Percentiles rank a stretch among this genome's conserved stretches.
Evolutionary conservation across 2,113 vertebrate species (phyloP).

Genomic region (Gobius niger): DNA sequence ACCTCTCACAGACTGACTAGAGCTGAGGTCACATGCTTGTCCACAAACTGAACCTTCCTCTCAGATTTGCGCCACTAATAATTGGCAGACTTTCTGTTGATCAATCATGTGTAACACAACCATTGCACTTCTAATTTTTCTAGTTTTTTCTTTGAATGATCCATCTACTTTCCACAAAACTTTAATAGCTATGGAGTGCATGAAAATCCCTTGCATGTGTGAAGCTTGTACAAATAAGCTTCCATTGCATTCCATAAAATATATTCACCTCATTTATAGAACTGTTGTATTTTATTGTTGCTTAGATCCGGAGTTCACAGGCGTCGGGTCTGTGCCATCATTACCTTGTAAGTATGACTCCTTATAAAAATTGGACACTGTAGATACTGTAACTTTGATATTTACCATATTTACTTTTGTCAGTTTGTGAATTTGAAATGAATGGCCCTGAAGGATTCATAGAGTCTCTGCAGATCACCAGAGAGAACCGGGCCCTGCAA

Average conservation of each 20-base stretch:
- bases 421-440: conserved; percentile 97
- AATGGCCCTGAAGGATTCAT: conserved; percentile 91
- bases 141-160: too few species aligned
- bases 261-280: too few species aligned
- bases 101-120: too few species aligned
- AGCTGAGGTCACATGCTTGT: background rate
- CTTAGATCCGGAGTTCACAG: conserved; percentile 95
- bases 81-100: too few species aligned
- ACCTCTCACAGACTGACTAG: background rate
- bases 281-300: conserved; percentile 60
- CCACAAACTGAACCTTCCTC: too few species aligned
- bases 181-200: too few species aligned
- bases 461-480: conserved; percentile 87
- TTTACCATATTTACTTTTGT: conserved; percentile 5
- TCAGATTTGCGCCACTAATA: too few species aligned
- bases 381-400: background rate
- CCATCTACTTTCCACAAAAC: too few species aligned
- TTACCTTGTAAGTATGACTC: conserved; percentile 85
- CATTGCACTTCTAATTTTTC: too few species aligned
- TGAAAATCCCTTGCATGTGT: too few species aligned
- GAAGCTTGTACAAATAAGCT: too few species aligned
- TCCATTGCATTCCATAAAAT: too few species aligned
- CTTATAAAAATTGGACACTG: background rate
- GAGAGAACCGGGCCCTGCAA: conserved; percentile 83
- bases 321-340: conserved; percentile 83